Percentiles rank a stretch among this genome's conserved stretches.
Evolutionary conservation across 2,797 vertebrate genomes (phyloP).

Genomic region (Remorina albescens): DNA sequence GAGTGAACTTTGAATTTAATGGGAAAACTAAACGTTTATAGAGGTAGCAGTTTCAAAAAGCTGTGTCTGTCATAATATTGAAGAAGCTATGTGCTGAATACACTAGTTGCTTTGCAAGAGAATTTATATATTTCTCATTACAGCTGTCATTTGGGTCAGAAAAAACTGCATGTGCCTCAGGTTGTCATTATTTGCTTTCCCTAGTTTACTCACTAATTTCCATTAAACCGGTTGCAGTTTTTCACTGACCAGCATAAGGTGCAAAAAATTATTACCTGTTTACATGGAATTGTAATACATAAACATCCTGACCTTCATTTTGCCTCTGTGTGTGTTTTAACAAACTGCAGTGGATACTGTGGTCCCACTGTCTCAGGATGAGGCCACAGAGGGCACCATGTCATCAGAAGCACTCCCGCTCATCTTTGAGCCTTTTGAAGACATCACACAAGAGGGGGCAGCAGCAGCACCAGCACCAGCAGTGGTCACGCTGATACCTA

Average conservation of each 20-base stretch:
- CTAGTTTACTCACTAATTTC: conserved; percentile 1
- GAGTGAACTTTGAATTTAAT: conserved; percentile 37
- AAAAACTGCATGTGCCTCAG: conserved; percentile 16
- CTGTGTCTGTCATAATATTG: conserved; percentile 35
- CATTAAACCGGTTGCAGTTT: background rate
- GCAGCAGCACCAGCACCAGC: background rate
- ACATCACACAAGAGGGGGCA: conserved; percentile 64
- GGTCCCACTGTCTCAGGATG: conserved; percentile 74
- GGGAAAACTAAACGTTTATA: conserved; percentile 24
- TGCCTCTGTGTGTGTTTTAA: conserved; percentile 40
- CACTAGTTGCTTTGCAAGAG: conserved; percentile 12
- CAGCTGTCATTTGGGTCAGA: background rate
- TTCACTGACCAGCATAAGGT: conserved; percentile 10
- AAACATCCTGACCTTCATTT: conserved; percentile 3
- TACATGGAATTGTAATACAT: background rate
- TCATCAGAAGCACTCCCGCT: conserved; percentile 83
- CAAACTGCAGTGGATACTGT: conserved; percentile 64
- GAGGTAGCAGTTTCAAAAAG: conserved; percentile 22
- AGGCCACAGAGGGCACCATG: conserved; percentile 82
- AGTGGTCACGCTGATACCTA: conserved; percentile 43
- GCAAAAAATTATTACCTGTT: conserved; percentile 12
- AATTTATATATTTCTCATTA: conserved; percentile 37
- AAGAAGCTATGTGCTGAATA: conserved; percentile 19
- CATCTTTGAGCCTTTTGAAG: conserved; percentile 85
- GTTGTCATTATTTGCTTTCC: conserved; percentile 1